Evolutionary conservation across 2,113 vertebrate species (phyloP), one percentile per base, ranked within the genome.

Genomic region (Brevimyrus niger): DNA sequence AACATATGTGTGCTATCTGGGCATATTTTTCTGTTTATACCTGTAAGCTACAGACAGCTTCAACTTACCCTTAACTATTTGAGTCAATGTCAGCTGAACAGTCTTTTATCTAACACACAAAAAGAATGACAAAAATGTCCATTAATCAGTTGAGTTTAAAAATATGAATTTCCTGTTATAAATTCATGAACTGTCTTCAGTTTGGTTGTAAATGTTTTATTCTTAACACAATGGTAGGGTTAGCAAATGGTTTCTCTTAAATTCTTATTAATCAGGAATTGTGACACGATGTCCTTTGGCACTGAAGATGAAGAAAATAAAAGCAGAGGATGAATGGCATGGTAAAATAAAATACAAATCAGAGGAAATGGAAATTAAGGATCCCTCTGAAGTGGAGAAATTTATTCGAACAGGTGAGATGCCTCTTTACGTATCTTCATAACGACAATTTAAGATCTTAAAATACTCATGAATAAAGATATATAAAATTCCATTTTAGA

Each of bases 291-390:
- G 48, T 50, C 48, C 48, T 50, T 11, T 50, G 48, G 48, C 2
- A 50, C 48, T 50, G 48, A 50, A 50, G 48, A 50, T 50, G 48
- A 50, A 13, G 48, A 50, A 15, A 50, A 50, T 11, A 48, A 13
- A 48, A 11, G 10, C 47, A 48, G 0, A 48, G 1, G 10, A 48
- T 11, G 3, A 48, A 11, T 48, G 65, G 95, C 91, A 90, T 1
- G 94, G 92, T 65, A 95, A 90, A 90, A 95, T 96, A 83, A 94
- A 92, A 48, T 96, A 94, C 92, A 47, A 90, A 7, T 47, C 65
- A 3, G 0, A 35, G 0, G 91, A 92, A 4, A 90, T 93, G 65
- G 92, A 94, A 9, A 89, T 96, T 11, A 44, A 94, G 2, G 91
- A 94, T 5, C 94, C 94, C 47, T 90, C 53, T 84, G 76, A 92